These are phyloP conservation scores for Ascidia mentula DNA, from an alignment of 23 tunicate species.

Conservation along the genomic window DNA sequence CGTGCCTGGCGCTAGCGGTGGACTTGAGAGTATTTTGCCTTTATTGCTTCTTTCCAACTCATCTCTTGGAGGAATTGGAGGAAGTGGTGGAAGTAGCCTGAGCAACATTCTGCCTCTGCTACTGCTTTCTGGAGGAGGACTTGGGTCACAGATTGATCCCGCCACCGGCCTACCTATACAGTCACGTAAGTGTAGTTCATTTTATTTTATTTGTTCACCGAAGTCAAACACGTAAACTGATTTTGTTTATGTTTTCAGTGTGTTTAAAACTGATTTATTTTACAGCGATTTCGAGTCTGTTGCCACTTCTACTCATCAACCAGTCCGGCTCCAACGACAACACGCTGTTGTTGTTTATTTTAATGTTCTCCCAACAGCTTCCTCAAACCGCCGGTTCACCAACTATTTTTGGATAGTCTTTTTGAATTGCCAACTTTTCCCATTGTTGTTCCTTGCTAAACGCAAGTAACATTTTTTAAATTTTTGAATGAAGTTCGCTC, in stretches of 20 bases:
- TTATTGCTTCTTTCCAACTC: slow-evolving; percentile 11
- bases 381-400: background rate
- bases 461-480: background rate
- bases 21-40: slow-evolving; percentile 17
- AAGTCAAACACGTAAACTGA: too few species aligned
- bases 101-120: slow-evolving; percentile 15
- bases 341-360: slow-evolving; percentile 3
- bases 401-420: background rate
- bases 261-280: background rate
- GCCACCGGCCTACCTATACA: background rate
- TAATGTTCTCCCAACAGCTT: background rate
- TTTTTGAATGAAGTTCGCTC: slow-evolving; percentile 1
- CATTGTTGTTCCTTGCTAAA: slow-evolving; percentile 4
- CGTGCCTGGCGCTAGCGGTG: background rate
- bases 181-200: background rate
- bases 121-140: slow-evolving; percentile 12
- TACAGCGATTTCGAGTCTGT: background rate
- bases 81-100: background rate
- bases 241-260: too few species aligned
- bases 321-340: slow-evolving; percentile 14
- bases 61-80: slow-evolving; percentile 2
- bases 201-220: background rate
- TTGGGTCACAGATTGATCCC: slow-evolving; percentile 11
- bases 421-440: background rate
- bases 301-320: slow-evolving; percentile 4